Percentiles rank a stretch among this genome's conserved stretches.
Evolutionary conservation across 2,888 invertebrate species (phyloP).

Genomic region (Drosophila putrida): DNA sequence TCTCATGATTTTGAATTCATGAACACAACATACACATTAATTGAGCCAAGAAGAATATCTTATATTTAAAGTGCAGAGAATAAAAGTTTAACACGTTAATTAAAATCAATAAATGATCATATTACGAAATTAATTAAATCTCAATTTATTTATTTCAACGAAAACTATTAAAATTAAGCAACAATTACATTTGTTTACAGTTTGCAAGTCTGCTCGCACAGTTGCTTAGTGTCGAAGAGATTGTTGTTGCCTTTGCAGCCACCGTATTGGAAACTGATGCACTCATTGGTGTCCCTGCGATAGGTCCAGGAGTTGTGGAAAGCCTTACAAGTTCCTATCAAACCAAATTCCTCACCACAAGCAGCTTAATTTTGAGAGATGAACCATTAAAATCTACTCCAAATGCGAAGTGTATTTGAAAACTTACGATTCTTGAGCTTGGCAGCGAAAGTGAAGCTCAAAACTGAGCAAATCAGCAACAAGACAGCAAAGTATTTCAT

Average conservation of each 20-base stretch:
- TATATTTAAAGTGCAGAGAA: constrained; percentile 48
- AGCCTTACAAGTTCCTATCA: constrained; percentile 43
- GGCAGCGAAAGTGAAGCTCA: constrained; percentile 50
- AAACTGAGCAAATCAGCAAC: constrained; percentile 50
- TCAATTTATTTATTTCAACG: constrained; percentile 25
- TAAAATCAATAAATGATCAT: constrained; percentile 66
- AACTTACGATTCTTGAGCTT: constrained; percentile 60
- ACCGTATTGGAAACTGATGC: constrained; percentile 90
- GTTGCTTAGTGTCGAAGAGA: constrained; percentile 88
- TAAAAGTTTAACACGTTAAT: constrained; percentile 59
- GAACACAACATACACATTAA: constrained; percentile 28
- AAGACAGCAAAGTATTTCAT: constrained; percentile 70
- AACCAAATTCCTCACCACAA: constrained; percentile 65
- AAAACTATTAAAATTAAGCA: background rate
- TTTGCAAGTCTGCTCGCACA: constrained; percentile 87
- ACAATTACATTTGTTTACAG: constrained; percentile 17
- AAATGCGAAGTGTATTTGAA: background rate
- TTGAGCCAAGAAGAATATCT: constrained; percentile 23
- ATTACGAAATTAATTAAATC: constrained; percentile 37
- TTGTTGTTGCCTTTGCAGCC: constrained; percentile 91
- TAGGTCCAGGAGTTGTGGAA: constrained; percentile 58
- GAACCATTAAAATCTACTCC: background rate
- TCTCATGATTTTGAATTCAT: background rate
- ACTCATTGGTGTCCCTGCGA: constrained; percentile 83
- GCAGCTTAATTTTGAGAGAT: constrained; percentile 31